phyloP scores from a whole-genome alignment of 2,797 vertebrate species.

The Myotis findleyi region DNA sequence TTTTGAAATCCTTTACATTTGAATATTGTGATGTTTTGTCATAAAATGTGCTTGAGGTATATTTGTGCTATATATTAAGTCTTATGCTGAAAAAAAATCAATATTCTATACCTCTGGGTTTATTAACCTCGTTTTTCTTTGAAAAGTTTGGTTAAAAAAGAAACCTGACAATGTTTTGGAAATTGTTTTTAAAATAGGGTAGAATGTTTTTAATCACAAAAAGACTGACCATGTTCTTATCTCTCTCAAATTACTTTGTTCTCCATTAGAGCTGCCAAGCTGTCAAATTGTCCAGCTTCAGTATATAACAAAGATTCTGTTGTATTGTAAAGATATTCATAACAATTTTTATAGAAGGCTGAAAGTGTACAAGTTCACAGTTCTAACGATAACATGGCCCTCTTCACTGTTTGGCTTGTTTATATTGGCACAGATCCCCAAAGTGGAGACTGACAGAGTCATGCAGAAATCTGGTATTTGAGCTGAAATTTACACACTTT shows the following conservation, averaged over 20 bases:
- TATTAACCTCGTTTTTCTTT: conserved; percentile 71
- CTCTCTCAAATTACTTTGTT: conserved; percentile 87
- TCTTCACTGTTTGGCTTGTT: conserved; percentile 91
- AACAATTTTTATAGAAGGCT: conserved; percentile 91
- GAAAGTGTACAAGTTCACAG: conserved; percentile 90
- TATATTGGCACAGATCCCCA: conserved; percentile 92
- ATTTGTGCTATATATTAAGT: conserved; percentile 22
- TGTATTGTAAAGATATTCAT: conserved; percentile 91
- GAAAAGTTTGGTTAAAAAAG: conserved; percentile 70
- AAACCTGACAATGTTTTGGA: conserved; percentile 50
- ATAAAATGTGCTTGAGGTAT: conserved; percentile 30
- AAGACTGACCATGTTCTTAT: conserved; percentile 85
- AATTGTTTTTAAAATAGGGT: conserved; percentile 73
- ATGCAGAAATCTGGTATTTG: conserved; percentile 92
- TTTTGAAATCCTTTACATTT: background rate
- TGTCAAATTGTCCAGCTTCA: conserved; percentile 88
- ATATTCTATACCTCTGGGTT: background rate
- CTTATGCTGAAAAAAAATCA: conserved; percentile 24
- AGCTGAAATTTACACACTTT: conserved; percentile 94
- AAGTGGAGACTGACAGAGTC: conserved; percentile 88
- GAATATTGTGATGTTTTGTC: conserved; percentile 1
- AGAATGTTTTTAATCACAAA: conserved; percentile 80
- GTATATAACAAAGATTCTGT: conserved; percentile 89
- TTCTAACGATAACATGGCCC: conserved; percentile 91
- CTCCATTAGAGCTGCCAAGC: conserved; percentile 87